Base-by-base conservation (phyloP, 2,797 vertebrate species). In the Delichon dasypus region DNA sequence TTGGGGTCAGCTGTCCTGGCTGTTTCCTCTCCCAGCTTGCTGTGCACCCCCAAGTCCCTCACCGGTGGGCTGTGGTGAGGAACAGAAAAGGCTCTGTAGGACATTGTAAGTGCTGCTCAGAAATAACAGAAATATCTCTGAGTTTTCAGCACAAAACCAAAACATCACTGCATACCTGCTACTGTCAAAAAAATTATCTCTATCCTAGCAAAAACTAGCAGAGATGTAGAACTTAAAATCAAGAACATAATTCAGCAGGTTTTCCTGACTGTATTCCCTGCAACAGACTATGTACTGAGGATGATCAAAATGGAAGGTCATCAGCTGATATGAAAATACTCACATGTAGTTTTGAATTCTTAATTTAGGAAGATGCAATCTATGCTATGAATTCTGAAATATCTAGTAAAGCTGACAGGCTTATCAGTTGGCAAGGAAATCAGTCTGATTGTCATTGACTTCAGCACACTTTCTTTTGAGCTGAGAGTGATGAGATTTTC, bases 21-120 rank as follows among this genome's bases (percentile, higher is more conserved):
- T 85, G 9, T 29, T 16, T 62, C 30, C 16, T 22, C 11, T 64
- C 51, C 38, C 51, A 65, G 0, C 14, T 36, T 0, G 0, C 18
- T 14, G 19, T 36, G 6, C 17, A 14, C 10, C 23, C 30, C 16
- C 14, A 60, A 32, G 40, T 12, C 26, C 9, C 32, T 60, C 14
- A 7, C 1, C 20, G 47, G 21, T 38, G 23, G 12, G 15, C 2
- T 55, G 32, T 12, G 7, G 3, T 48, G 9, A 73, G 36, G 18
- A 73, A 7, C 38, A 47, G 14, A 57, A 62, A 44, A 16, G 16
- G 11, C 0, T 38, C 38, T 38, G 38, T 38, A 0, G 19, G 25
- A 21, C 16, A 38, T 14, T 61, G 3, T 27, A 17, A 50, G 11
- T 4, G 2, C 14, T 42, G 16, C 57, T 92, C 45, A 53, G 67